A percentile compares a stretch with the other conserved stretches of the same genome.
Conservation (phyloP, 2,113 vertebrate genomes). For the Channa argus region DNA sequence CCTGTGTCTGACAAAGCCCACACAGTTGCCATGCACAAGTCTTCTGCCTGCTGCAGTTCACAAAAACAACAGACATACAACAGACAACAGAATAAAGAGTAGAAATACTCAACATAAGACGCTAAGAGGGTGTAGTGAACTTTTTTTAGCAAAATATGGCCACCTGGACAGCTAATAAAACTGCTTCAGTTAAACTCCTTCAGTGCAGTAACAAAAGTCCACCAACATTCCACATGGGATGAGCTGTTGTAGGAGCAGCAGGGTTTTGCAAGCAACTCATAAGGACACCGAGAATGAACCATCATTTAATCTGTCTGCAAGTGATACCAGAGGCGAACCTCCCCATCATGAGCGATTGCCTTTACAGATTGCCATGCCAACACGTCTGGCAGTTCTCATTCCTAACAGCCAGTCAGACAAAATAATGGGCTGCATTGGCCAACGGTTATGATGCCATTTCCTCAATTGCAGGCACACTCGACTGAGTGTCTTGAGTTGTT, state of each 20-base stretch:
- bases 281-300: conserved; percentile 49
- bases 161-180: conserved; percentile 21
- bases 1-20: conserved; percentile 52
- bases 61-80: conserved; percentile 34
- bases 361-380: conserved; percentile 67
- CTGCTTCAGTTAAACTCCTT: background rate
- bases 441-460: conserved; percentile 74
- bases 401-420: conserved; percentile 63
- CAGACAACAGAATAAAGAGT: conserved; percentile 11
- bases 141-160: background rate
- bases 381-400: conserved; percentile 67
- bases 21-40: conserved; percentile 48
- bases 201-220: conserved; percentile 7
- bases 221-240: conserved; percentile 6
- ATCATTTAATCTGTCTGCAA: conserved; percentile 65
- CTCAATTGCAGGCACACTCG: conserved; percentile 64
- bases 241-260: conserved; percentile 28
- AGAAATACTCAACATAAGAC: background rate
- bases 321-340: conserved; percentile 61
- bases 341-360: conserved; percentile 60
- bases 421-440: conserved; percentile 71
- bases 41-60: conserved; percentile 53
- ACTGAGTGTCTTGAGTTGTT: conserved; percentile 73
- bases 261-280: conserved; percentile 25
- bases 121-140: background rate